Evolutionary conservation across 2,888 invertebrate species (phyloP), one percentile per base, ranked within the genome.

Genomic region (Homarus gammarus): DNA sequence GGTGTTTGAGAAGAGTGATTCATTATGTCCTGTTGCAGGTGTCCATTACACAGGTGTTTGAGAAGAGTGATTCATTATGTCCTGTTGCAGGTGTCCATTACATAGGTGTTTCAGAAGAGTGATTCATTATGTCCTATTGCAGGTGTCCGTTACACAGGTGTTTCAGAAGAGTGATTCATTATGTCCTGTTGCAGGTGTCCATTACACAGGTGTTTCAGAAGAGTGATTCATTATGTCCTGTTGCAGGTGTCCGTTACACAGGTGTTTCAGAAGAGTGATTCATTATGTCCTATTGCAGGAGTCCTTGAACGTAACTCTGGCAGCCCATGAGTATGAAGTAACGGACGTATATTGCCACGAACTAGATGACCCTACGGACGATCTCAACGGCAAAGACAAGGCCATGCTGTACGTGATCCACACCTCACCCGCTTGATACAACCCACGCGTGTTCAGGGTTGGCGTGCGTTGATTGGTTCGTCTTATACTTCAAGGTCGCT

Each of bases 231-330:
- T 3, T 10, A 1, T 64, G 1, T 3, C 36, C 2, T 72, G 1
- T 27, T 33, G 38, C 75, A 75, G 75, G 49, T 27, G 5, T 75
- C 75, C 18, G n/a, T n/a, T n/a, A n/a, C n/a, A n/a, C n/a, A n/a
- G n/a, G n/a, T n/a, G n/a, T n/a, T n/a, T n/a, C n/a, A n/a, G n/a
- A n/a, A n/a, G n/a, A n/a, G 56, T 56, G 18, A 56, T 18, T 0
- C 15, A 56, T 3, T 10, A 1, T 64, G 1, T 3, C 36, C 2
- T 72, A 1, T 27, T 33, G 38, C 75, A 75, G 75, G 49, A 27
- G 5, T 75, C 75, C 18, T 12, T 73, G 33, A 73, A 73, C 40
- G 73, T n/a, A 40, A 73, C 73, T n/a, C n/a, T 75, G 27, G 8
- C 18, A 5, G n/a, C n/a, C 2, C 44, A 44, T 10, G 75, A 44